A percentile compares a stretch with the other conserved stretches of the same genome.
Conservation (phyloP, 2,113 vertebrate genomes). For the Ia io region DNA sequence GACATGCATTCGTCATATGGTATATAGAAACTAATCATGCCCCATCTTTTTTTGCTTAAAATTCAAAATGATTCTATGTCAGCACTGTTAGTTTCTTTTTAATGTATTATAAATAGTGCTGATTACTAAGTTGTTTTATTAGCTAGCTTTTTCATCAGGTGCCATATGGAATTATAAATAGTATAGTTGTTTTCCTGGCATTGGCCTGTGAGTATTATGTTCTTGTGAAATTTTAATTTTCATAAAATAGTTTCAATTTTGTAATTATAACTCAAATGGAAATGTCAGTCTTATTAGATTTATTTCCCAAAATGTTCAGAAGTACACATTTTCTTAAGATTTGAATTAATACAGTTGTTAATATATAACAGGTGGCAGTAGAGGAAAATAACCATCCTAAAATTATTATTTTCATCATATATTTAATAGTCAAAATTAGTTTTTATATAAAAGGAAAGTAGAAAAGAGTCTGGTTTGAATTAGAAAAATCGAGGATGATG, state of each 20-base stretch:
- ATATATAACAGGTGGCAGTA: slow-evolving; percentile 81
- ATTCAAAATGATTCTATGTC: background rate
- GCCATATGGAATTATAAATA: background rate
- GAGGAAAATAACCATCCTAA: slow-evolving; percentile 78
- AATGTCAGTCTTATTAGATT: slow-evolving; percentile 32
- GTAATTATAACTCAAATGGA: slow-evolving; percentile 28
- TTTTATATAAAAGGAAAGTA: slow-evolving; percentile 74
- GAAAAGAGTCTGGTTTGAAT: slow-evolving; percentile 76
- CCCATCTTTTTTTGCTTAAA: background rate
- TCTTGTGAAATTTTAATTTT: slow-evolving; percentile 48
- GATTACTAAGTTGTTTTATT: background rate
- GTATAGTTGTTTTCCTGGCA: background rate
- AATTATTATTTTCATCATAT: slow-evolving; percentile 76
- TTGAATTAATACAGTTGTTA: slow-evolving; percentile 64
- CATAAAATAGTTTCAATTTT: slow-evolving; percentile 23
- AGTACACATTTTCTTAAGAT: background rate
- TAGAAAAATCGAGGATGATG: slow-evolving; percentile 76
- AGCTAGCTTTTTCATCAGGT: background rate
- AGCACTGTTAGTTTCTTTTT: background rate
- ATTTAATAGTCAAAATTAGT: slow-evolving; percentile 71
- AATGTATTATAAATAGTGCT: background rate
- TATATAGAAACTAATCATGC: background rate
- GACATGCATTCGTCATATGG: background rate
- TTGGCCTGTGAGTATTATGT: slow-evolving; percentile 42
- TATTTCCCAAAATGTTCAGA: slow-evolving; percentile 22